Percentiles rank a stretch among this genome's conserved stretches.
Evolutionary conservation across 2,888 invertebrate genomes (phyloP).

Genomic region (Drosophila lacicola): DNA sequence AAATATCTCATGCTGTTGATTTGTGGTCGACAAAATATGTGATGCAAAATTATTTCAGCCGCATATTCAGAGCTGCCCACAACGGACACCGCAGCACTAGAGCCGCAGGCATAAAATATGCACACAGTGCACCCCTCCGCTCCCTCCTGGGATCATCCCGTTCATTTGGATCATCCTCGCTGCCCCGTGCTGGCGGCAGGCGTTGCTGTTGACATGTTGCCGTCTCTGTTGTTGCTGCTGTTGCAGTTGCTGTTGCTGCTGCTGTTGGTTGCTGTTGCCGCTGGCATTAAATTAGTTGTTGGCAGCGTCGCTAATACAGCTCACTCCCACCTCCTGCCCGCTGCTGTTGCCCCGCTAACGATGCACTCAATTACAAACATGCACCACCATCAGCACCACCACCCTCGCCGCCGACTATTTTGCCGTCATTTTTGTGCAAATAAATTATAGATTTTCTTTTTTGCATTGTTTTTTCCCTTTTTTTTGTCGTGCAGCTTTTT

Average conservation of each 20-base stretch:
- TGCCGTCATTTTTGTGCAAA: slow-evolving; percentile 64
- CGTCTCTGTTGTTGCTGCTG: slow-evolving; percentile 59
- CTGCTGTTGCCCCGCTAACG: slow-evolving; percentile 61
- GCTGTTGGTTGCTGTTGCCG: slow-evolving; percentile 56
- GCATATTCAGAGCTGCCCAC: slow-evolving; percentile 58
- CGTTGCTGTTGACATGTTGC: slow-evolving; percentile 79
- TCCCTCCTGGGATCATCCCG: background rate
- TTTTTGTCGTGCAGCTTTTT: slow-evolving; percentile 31
- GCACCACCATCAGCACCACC: slow-evolving; percentile 36
- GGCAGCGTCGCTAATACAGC: slow-evolving; percentile 74
- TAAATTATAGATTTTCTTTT: slow-evolving; percentile 75
- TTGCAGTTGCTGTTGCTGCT: slow-evolving; percentile 20
- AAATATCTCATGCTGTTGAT: slow-evolving; percentile 79
- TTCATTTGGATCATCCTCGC: slow-evolving; percentile 49
- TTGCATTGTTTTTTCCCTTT: slow-evolving; percentile 31
- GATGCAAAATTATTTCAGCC: slow-evolving; percentile 71
- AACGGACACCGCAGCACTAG: slow-evolving; percentile 45
- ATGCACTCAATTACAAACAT: slow-evolving; percentile 76
- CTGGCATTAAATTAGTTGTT: slow-evolving; percentile 81
- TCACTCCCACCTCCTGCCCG: slow-evolving; percentile 35
- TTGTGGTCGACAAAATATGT: slow-evolving; percentile 68
- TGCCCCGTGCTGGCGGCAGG: slow-evolving; percentile 53
- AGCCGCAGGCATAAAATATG: slow-evolving; percentile 70
- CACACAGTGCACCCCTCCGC: slow-evolving; percentile 26
- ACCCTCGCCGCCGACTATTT: slow-evolving; percentile 43